Base-by-base conservation (phyloP, 2,888 invertebrate species). In the Embidobia sp. region DNA sequence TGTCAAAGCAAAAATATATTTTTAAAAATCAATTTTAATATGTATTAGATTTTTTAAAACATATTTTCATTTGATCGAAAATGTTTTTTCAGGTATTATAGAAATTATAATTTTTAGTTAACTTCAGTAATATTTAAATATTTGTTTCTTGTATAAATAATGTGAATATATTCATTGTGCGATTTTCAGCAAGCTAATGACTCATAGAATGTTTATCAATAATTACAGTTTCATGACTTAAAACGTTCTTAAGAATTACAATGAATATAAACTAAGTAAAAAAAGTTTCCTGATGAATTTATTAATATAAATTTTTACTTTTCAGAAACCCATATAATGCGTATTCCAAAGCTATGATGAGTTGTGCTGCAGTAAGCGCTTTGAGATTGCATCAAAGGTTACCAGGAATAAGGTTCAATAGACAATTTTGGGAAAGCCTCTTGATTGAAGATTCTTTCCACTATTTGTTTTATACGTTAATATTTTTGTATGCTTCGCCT, bases 311-410 rank as follows among this genome's bases (percentile, higher is more conserved):
- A 57, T 63, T 42, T 40, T 46, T 10, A 35, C 31, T 55, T 91
- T 92, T 84, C 83, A 95, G 95, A 81, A 93, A 93, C 87, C 92
- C 94, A 22, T 93, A 93, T 85, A 96, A 95, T 86, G 94, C 95
- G 44, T 98, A 97, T 90, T 95, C 96, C 90, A 97, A 98, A 91
- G 97, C 97, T 10, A 91, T 99, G 79, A 92, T 98, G 80, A 95
- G 96, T 55, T 97, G 96, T 91, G 98, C 98, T 8, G 98, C 98
- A 3, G 97, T 97, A 2, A 98, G 97, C 83, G 98, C 98, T 0
- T 92, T 99, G 53, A 92, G 99, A 67, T 92, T 99, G 81, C 98
- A 99, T 90, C 98, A 99, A 90, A 93, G 99, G 76, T 91, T 99
- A 81, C 97, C 98, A 13, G 91, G 93, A 78, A 95, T 98, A 83